phyloP scores from a whole-genome alignment of 2,888 invertebrate species.

The Salticus scenicus region DNA sequence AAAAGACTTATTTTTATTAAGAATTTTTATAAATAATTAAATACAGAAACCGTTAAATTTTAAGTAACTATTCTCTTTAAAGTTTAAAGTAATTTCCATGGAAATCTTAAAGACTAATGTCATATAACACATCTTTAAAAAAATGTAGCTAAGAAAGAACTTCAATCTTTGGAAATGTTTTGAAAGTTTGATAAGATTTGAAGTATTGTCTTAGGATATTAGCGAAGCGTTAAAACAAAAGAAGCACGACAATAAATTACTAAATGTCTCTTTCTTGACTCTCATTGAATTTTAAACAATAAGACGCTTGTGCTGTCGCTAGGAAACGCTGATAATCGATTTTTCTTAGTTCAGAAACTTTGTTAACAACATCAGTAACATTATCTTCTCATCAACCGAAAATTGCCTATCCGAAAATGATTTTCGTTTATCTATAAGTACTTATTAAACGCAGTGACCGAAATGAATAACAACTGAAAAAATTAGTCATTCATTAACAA shows the following conservation, averaged over 20 bases:
- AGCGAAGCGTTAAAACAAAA: conserved; percentile 47
- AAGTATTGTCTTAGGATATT: conserved; percentile 2
- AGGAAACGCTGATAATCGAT: conserved; percentile 55
- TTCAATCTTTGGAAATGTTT: neutral
- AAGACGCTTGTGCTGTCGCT: conserved; percentile 60
- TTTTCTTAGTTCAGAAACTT: conserved; percentile 34
- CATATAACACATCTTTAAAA: too few species aligned
- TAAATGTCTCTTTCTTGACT: conserved; percentile 24
- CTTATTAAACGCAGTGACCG: neutral
- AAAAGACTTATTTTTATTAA: too few species aligned
- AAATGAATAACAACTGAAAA: too few species aligned
- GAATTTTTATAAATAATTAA: too few species aligned
- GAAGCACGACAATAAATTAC: conserved; percentile 37
- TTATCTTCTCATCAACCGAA: conserved; percentile 57
- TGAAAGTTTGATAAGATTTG: conserved; percentile 12
- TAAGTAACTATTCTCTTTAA: too few species aligned
- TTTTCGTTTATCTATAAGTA: neutral
- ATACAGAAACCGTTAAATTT: too few species aligned
- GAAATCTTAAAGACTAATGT: too few species aligned
- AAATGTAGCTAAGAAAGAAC: neutral
- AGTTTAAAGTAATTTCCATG: too few species aligned
- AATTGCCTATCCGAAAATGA: conserved; percentile 20
- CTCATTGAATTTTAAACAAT: conserved; percentile 61
- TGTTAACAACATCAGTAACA: conserved; percentile 57
- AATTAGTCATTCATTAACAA: too few species aligned